Evolutionary conservation across 2,113 vertebrate genomes (phyloP).

Genomic region (Myotis yumanensis): DNA sequence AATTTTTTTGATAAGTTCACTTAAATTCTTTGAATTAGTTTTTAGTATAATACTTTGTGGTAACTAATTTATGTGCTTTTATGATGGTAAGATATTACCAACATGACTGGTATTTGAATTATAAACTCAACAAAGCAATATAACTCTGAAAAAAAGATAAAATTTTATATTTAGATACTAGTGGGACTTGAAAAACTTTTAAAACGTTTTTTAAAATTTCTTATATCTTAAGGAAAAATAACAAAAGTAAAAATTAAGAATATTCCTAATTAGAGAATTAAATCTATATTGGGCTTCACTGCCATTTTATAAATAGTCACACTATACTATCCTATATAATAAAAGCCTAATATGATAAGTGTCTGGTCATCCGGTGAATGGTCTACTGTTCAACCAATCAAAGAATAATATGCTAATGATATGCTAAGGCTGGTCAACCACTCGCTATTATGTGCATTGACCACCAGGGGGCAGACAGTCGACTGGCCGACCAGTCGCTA

Average conservation of each 20-base stretch:
- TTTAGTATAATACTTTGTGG: slow-evolving; percentile 26
- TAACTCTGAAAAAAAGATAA: background rate
- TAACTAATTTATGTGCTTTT: slow-evolving; percentile 6
- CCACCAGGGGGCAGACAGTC: no score
- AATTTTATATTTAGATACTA: slow-evolving; percentile 25
- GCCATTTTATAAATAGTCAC: slow-evolving; percentile 34
- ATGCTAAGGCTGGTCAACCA: no score
- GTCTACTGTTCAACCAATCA: no score
- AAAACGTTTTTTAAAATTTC: slow-evolving; percentile 11
- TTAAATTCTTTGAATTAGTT: slow-evolving; percentile 38
- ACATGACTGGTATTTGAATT: slow-evolving; percentile 23
- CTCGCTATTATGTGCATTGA: no score
- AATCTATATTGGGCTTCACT: background rate
- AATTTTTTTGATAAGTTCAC: background rate
- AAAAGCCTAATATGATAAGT: no score
- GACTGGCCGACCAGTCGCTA: no score
- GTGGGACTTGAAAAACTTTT: background rate
- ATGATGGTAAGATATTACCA: slow-evolving; percentile 13
- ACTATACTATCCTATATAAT: background rate
- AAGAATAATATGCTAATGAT: no score
- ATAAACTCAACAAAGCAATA: slow-evolving; percentile 14
- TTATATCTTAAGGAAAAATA: background rate
- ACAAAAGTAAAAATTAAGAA: slow-evolving; percentile 17
- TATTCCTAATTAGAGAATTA: slow-evolving; percentile 13
- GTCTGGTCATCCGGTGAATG: no score